Base-by-base conservation (phyloP, 2,888 invertebrate genomes). In the Drosophila recens region DNA sequence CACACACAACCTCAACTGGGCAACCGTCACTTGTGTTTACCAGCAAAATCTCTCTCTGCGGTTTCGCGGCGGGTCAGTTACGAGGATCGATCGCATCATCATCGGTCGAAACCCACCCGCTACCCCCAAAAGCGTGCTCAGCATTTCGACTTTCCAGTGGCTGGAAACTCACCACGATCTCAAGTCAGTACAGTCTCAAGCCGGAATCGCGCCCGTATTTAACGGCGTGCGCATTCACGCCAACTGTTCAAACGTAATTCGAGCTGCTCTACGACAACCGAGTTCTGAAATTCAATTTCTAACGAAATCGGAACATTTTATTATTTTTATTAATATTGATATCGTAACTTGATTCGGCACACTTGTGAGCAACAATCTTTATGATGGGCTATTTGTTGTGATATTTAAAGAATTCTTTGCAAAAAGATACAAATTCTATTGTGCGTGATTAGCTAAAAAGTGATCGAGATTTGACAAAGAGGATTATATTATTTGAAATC, bases 211-310 rank as follows among this genome's bases (percentile, higher is more conserved):
- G 33, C n/a, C 45, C 63, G 67, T 80, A 80, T 80, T 80, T 80
- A 80, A 80, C 43, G 63, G 63, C 62, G 43, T 38, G 54, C 75
- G 69, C 72, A 54, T 27, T 51, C 66, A 67, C 57, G 54, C 34
- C 49, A 58, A 70, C 62, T 66, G 67, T 61, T 80, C 80, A 80
- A 75, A 80, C 58, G 67, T 78, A 78, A 72, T 49, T 75, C 40
- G 76, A 79, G 54, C 75, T 73, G 54, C 75, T 61, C 61, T 45
- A 75, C 42, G 34, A 23, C 61, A 58, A 40, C 34, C 62, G 65
- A 58, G 62, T 62, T 61, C 67, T 46, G 23, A 64, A 68, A 67
- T 66, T 76, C 63, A 73, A 73, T 76, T 76, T 56, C 63, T 54
- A 58, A 56, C 36, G 52, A 75, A 56, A 67, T 67, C 64, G 53